phyloP scores from a whole-genome alignment of 2,888 invertebrate genomes.

The Panopea generosa region DNA sequence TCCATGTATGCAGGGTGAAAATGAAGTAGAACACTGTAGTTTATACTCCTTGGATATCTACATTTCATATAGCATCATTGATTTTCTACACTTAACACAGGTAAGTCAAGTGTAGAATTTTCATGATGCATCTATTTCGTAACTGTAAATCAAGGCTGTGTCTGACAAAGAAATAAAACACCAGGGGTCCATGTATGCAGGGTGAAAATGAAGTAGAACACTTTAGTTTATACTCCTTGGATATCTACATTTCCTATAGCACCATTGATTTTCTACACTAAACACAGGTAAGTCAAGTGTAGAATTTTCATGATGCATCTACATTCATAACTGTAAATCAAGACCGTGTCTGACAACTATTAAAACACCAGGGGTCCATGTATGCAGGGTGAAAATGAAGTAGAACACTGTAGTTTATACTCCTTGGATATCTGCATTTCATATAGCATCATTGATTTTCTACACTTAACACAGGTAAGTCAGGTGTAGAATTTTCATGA shows the following conservation, averaged over 20 bases:
- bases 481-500: slow-evolving; percentile 55
- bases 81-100: slow-evolving; percentile 1
- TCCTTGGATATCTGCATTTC: slow-evolving; percentile 59
- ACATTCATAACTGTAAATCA: no score
- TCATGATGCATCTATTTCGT: slow-evolving; percentile 3
- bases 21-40: not conserved
- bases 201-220: slow-evolving; percentile 15
- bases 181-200: not conserved
- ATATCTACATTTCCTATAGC: slow-evolving; percentile 48
- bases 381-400: slow-evolving; percentile 13
- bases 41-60: slow-evolving; percentile 54
- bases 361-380: not conserved
- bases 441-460: slow-evolving; percentile 28
- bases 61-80: slow-evolving; percentile 31
- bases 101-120: slow-evolving; percentile 5
- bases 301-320: slow-evolving; percentile 59
- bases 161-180: no score
- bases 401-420: not conserved
- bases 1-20: slow-evolving; percentile 17
- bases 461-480: slow-evolving; percentile 14
- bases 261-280: slow-evolving; percentile 2
- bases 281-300: slow-evolving; percentile 8
- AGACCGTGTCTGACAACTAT: not conserved
- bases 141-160: no score
- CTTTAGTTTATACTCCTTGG: slow-evolving; percentile 42